phyloP scores from a whole-genome alignment of 2,888 invertebrate genomes.

The Drosophila anomelani region DNA sequence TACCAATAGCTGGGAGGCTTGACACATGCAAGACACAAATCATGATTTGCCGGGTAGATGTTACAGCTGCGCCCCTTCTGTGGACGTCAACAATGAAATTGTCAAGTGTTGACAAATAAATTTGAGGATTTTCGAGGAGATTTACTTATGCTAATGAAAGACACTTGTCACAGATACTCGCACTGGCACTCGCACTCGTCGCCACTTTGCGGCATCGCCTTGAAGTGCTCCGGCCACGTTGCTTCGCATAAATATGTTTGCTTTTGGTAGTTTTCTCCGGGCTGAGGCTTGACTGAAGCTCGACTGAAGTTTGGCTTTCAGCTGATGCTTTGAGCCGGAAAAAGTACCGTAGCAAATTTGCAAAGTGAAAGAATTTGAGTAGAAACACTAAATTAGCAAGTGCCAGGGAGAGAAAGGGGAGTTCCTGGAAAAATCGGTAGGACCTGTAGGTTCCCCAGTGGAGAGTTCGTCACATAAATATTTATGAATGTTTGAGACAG shows the following conservation, averaged over 20 bases:
- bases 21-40: slow-evolving; percentile 68
- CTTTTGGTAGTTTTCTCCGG: slow-evolving; percentile 14
- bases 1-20: slow-evolving; percentile 11
- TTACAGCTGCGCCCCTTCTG: slow-evolving; percentile 63
- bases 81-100: slow-evolving; percentile 79
- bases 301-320: slow-evolving; percentile 3
- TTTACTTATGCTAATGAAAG: slow-evolving; percentile 81
- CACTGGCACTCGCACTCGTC: slow-evolving; percentile 27
- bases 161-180: slow-evolving; percentile 77
- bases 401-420: slow-evolving; percentile 23
- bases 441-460: background rate
- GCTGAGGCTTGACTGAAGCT: background rate
- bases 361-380: slow-evolving; percentile 68
- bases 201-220: slow-evolving; percentile 61
- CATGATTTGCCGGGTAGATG: slow-evolving; percentile 73
- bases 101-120: slow-evolving; percentile 84
- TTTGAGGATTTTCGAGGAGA: slow-evolving; percentile 79
- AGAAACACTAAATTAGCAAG: slow-evolving; percentile 58
- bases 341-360: slow-evolving; percentile 76
- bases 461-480: slow-evolving; percentile 60
- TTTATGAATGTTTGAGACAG: slow-evolving; percentile 61
- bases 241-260: slow-evolving; percentile 69
- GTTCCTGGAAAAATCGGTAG: slow-evolving; percentile 54
- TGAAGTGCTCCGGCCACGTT: slow-evolving; percentile 66
- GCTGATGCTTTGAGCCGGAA: slow-evolving; percentile 27